These are phyloP conservation scores for Calameuta pallipes DNA, from an alignment of 2,888 invertebrate species.

Conservation along the genomic window DNA sequence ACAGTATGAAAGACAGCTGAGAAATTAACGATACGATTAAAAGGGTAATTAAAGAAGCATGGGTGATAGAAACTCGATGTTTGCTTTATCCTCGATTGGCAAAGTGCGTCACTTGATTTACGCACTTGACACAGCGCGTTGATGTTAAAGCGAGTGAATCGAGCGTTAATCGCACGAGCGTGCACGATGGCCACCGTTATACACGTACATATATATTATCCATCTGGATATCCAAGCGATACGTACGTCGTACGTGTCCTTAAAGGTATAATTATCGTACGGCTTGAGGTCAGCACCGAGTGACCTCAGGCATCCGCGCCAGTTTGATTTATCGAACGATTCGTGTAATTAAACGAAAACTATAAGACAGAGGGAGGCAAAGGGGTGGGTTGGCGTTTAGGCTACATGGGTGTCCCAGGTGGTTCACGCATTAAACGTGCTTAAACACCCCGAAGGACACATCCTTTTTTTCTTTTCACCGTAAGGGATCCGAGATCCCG, in stretches of 20 bases:
- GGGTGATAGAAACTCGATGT: conserved; percentile 21
- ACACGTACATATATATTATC: conserved; percentile 7
- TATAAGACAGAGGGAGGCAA: conserved; percentile 9
- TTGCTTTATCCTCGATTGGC: conserved; percentile 19
- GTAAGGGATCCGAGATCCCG: not conserved
- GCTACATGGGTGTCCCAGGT: conserved; percentile 19
- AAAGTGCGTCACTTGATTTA: conserved; percentile 32
- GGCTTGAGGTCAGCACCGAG: conserved; percentile 6
- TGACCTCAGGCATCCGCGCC: conserved; percentile 19
- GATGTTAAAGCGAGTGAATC: conserved; percentile 4
- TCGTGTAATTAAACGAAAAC: conserved; percentile 25
- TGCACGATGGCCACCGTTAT: not conserved
- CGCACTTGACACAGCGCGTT: conserved; percentile 28
- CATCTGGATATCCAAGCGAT: not conserved
- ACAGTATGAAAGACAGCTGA: not conserved
- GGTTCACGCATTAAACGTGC: conserved; percentile 2
- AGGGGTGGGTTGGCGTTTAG: not conserved
- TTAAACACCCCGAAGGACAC: not conserved
- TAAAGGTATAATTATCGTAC: conserved; percentile 6
- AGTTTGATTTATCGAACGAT: conserved; percentile 24
- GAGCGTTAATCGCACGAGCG: not conserved
- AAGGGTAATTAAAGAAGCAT: conserved; percentile 33
- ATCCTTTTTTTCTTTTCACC: not conserved
- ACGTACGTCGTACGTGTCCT: not conserved
- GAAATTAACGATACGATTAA: conserved; percentile 36